Base-by-base conservation (phyloP, 1,140 invertebrate species). In the Oncopeltus fasciatus region DNA sequence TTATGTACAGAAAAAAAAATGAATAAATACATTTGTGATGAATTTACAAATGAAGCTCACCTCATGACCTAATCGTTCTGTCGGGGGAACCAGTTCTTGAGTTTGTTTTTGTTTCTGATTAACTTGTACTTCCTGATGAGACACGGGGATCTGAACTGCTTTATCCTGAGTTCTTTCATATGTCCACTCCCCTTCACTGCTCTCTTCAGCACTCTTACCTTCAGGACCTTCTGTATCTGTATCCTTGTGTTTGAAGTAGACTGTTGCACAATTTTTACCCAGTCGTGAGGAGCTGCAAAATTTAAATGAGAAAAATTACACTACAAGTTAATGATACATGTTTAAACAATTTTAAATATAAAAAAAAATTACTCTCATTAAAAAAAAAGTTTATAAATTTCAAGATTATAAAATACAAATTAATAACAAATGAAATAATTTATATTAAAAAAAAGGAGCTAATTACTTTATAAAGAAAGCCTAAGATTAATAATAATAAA, bases 211-310 rank as follows among this genome's bases (percentile, higher is more conserved):
- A 74, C 58, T 77, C 73, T 68, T 78, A 60, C 69, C 67, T 29
- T 70, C 51, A 61, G 74, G 65, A 68, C 71, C 70, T 69, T 90
- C 87, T 0, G 86, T 87, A 72, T 90, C 87, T 1, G 87, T 90
- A 69, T 92, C 88, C 69, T 81, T 77, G 72, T 91, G 88, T 72
- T 83, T 86, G 72, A 87, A 90, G 72, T 90, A 90, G 71, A 86
- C 90, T 58, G 83, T 87, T 62, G 82, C 88, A 68, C 81, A 83
- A 70, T 90, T 88, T 68, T 85, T 86, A 14, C 84, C 86, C 70
- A 84, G 86, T 64, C 86, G 75, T 72, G 87, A 83, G 1, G 84
- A 84, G 43, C 83, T 78, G 59, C 31, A 38, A 38, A 38, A 8
- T 8, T n/a, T n/a, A 43, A 43, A 43, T 43, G 11, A 11, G n/a